A percentile compares a stretch with the other conserved stretches of the same genome.
Conservation (phyloP, 2,888 invertebrate species). For the Stratiomys singularior region DNA sequence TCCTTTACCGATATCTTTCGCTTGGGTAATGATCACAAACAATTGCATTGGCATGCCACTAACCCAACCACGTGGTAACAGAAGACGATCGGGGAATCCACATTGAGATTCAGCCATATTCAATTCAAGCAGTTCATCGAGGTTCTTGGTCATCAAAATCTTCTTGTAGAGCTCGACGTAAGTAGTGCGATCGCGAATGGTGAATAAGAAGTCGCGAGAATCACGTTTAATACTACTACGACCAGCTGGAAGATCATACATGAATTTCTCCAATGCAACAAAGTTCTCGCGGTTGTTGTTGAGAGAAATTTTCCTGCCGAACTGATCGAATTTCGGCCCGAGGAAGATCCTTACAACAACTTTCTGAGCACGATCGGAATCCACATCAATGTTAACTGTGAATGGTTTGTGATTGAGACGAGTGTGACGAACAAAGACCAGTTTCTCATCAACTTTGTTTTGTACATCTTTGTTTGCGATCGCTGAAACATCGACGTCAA, state of each 20-base stretch:
- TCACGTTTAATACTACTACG: slow-evolving; percentile 56
- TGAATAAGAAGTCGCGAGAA: slow-evolving; percentile 61
- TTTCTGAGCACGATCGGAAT: slow-evolving; percentile 70
- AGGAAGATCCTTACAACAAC: slow-evolving; percentile 74
- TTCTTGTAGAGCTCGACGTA: slow-evolving; percentile 66
- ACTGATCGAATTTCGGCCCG: slow-evolving; percentile 75
- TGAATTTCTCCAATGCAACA: slow-evolving; percentile 72
- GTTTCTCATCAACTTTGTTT: neutral
- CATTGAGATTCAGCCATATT: slow-evolving; percentile 65
- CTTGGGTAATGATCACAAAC: slow-evolving; percentile 70
- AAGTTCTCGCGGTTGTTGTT: slow-evolving; percentile 70
- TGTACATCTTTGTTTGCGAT: slow-evolving; percentile 64
- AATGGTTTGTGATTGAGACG: slow-evolving; percentile 79
- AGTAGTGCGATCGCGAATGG: slow-evolving; percentile 70
- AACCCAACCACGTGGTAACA: slow-evolving; percentile 72
- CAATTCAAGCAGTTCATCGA: slow-evolving; percentile 60
- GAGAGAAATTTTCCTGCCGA: slow-evolving; percentile 65
- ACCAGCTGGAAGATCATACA: slow-evolving; percentile 59
- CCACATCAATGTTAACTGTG: slow-evolving; percentile 70
- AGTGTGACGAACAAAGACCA: slow-evolving; percentile 70
- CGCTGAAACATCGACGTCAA: slow-evolving; percentile 71
- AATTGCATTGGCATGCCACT: slow-evolving; percentile 73
- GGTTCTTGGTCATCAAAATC: slow-evolving; percentile 66
- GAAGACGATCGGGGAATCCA: slow-evolving; percentile 72
- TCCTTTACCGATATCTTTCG: slow-evolving; percentile 63